Percentiles rank a stretch among this genome's conserved stretches.
These are phyloP conservation scores for Nyctereutes procyonoides DNA, from an alignment of 2,113 vertebrate species.

Conservation along the genomic window DNA sequence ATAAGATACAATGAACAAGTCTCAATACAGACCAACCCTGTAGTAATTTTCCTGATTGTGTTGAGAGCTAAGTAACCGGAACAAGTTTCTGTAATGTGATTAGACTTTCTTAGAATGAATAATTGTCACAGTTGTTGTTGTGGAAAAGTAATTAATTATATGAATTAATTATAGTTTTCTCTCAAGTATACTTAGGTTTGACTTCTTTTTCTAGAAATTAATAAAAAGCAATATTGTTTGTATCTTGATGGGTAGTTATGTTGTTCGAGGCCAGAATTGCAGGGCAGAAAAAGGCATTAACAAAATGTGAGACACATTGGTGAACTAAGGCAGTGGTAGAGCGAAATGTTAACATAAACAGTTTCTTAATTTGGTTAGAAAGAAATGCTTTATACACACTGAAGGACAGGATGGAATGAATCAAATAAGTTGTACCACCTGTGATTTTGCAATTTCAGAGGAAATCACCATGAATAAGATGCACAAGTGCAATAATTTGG, in stretches of 20 bases:
- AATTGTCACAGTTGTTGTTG: constrained; percentile 59
- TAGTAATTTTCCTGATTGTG: not conserved
- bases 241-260: not conserved
- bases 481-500: not conserved
- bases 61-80: not conserved
- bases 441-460: constrained; percentile 23
- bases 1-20: not conserved
- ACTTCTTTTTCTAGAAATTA: not conserved
- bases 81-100: constrained; percentile 9
- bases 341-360: not conserved
- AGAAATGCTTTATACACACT: not conserved
- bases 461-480: constrained; percentile 34
- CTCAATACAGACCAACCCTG: not conserved
- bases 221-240: constrained; percentile 24
- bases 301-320: not conserved
- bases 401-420: not conserved
- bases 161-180: constrained; percentile 69
- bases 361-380: not conserved
- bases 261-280: not conserved
- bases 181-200: constrained; percentile 49
- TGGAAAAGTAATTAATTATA: constrained; percentile 73
- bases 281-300: not conserved
- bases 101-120: constrained; percentile 64
- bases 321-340: not conserved
- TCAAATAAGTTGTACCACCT: not conserved